Evolutionary conservation across 37 sponge, comb jelly and placozoan species (phyloP), one percentile per base, ranked within the genome.

Genomic region (Axinella damicornis): DNA sequence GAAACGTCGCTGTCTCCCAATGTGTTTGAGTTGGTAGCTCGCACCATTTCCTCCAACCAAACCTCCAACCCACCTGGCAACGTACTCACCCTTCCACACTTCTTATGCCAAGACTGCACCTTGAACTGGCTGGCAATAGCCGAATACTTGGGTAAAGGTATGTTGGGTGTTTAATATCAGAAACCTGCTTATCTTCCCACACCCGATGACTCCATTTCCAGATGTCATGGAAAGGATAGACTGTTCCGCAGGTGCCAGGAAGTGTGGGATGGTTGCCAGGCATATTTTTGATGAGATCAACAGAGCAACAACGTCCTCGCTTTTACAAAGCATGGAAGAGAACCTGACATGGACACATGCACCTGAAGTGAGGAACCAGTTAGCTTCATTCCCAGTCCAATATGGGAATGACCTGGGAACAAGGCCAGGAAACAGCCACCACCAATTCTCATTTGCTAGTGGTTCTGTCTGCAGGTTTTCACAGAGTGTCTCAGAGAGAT

Each of bases 401-500:
- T 9, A n/a, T 65, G 19, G 46, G 4, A 46, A 46, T 46, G 46
- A 12, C 46, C 46, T 46, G 46, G 46, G 46, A 46, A 46, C 9
- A 9, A 46, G 46, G 9, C 46, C 9, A 46, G 46, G 46, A 46
- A 46, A 4, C 46, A 46, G 9, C 46, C n/a, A n/a, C n/a, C n/a
- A n/a, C n/a, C n/a, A n/a, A n/a, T n/a, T n/a, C 46, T 46, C 4
- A 46, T 9, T 9, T 46, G 4, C 46, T 46, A 12, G 46, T 46
- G 46, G 46, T 46, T n/a, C n/a, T n/a, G n/a, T n/a, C n/a, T n/a
- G n/a, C n/a, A 93, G 94, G 40, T 88, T 61, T 89, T 85, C 69
- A 40, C 52, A 28, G 83, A 85, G 5, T 78, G 86, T 69, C 27
- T 89, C 15, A 14, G 30, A 41, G 60, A 53, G 33, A 62, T 85